Evolutionary conservation across 2,888 invertebrate species (phyloP), one percentile per base, ranked within the genome.

Genomic region (Tridacna gigas): DNA sequence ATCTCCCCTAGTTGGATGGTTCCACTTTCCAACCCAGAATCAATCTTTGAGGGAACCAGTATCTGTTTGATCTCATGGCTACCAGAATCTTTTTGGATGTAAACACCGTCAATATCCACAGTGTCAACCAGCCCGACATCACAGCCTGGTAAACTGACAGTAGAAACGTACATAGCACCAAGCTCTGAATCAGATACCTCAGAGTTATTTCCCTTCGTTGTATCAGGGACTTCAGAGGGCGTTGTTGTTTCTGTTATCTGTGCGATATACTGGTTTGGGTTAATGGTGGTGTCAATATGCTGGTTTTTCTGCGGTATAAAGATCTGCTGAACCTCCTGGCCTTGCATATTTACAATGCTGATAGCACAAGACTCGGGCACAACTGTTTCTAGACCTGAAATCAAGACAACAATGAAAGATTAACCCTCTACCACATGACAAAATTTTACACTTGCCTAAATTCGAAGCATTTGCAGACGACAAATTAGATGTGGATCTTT

Each of bases 301-400:
- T 47, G 47, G 12, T 9, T 45, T 26, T 83, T 86, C 15, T 82
- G 60, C 13, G 82, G 83, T 22, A 86, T 83, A 12, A 85, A 79
- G 4, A 86, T 82, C 61, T 89, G 85, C 20, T 79, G 77, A 20
- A 89, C 63, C 18, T 76, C 82, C 48, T 89, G 87, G 18, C 75
- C 79, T 5, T 77, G 60, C 25, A 80, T 18, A 51, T 78, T 79
- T 25, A 81, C 78, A 47, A 80, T 79, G 45, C 71, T 84, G 37
- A 84, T 71, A 4, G 80, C 71, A 47, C 71, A 75, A 4, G 63
- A 48, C 7, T 73, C 74, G 11, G 22, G 15, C n/a, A 47, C 63
- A n/a, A 79, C 77, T 26, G 76, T 74, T 48, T 77, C 77, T 51
- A 83, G 56, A 25, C 79, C 83, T 80, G 79, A 20, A 80, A 83